Evolutionary conservation across 2,113 vertebrate species (phyloP).

Genomic region (Camelus bactrianus): DNA sequence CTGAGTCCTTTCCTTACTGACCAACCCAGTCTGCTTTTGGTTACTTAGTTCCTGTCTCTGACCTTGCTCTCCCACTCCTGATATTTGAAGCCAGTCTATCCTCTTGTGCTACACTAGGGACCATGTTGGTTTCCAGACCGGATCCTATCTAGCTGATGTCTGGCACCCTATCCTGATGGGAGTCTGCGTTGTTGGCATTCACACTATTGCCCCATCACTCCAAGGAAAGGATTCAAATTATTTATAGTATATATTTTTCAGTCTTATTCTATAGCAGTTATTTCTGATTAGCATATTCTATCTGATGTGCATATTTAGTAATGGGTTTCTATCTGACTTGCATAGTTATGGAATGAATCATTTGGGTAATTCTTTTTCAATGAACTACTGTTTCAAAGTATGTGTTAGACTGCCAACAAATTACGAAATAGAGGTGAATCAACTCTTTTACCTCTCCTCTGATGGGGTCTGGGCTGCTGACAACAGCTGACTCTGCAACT

Average conservation of each 20-base stretch:
- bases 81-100: background rate
- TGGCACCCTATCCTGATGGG: background rate
- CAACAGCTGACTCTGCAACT: conserved; percentile 90
- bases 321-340: background rate
- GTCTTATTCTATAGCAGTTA: background rate
- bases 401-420: background rate
- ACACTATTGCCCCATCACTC: background rate
- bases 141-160: background rate
- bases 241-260: background rate
- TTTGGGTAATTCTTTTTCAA: conserved; percentile 14
- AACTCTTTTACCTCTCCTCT: conserved; percentile 90
- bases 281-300: background rate
- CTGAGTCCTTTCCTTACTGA: background rate
- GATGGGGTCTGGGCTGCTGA: conserved; percentile 91
- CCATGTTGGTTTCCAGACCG: background rate
- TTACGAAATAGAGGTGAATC: background rate
- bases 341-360: background rate
- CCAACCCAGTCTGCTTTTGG: background rate
- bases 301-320: background rate
- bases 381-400: conserved; percentile 26
- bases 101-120: background rate
- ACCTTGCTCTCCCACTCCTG: background rate
- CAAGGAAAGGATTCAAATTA: background rate
- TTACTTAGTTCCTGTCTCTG: background rate
- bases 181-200: background rate